Percentiles rank a stretch among this genome's conserved stretches.
Evolutionary conservation across 2,113 vertebrate species (phyloP).

Genomic region (Balaeniceps rex): DNA sequence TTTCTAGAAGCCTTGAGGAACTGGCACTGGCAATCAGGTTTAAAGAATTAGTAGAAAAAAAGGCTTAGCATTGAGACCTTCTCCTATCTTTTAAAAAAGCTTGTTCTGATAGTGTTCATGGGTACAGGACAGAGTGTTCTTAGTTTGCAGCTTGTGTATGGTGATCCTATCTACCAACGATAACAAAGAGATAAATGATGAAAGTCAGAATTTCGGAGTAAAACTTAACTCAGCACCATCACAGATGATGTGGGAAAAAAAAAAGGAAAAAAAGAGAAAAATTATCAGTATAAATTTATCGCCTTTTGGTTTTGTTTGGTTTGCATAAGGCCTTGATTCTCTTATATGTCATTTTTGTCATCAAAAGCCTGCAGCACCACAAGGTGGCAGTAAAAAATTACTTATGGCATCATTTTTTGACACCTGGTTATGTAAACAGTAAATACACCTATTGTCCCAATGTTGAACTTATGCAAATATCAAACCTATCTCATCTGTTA

Average conservation of each 20-base stretch:
- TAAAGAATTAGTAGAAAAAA: neutral
- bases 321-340: neutral
- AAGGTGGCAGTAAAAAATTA: conserved; percentile 73
- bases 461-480: neutral
- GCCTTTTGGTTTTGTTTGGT: neutral
- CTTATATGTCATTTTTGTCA: neutral
- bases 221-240: neutral
- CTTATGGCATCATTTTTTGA: conserved; percentile 18
- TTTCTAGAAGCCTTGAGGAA: neutral
- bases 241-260: neutral
- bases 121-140: neutral
- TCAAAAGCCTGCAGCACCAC: conserved; percentile 45
- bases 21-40: neutral
- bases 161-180: neutral
- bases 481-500: neutral
- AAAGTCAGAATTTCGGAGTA: neutral
- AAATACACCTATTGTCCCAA: neutral
- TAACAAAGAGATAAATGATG: neutral
- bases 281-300: neutral
- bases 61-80: neutral
- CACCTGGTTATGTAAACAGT: neutral
- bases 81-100: neutral
- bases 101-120: neutral
- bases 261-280: neutral
- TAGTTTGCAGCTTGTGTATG: neutral